Base-by-base conservation (phyloP, 2,888 invertebrate genomes). In the Ectemnius continuus region DNA sequence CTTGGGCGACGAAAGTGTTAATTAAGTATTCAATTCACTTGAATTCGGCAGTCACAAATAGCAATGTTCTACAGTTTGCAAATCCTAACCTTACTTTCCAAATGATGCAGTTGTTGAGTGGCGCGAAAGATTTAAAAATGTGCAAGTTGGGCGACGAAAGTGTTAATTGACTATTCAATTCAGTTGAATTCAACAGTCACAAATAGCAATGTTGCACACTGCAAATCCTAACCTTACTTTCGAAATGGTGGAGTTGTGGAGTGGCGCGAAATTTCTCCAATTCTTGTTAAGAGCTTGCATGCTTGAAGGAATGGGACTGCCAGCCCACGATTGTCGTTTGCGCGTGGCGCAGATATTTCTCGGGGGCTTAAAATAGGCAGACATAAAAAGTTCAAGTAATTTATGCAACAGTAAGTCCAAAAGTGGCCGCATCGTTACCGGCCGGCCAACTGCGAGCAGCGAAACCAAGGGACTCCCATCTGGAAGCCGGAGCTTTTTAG, bases 341-440 rank as follows among this genome's bases (percentile, higher is more conserved):
- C 11, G 16, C 46, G 46, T 20, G 20, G 46, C 47, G 61, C 45
- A 61, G 45, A 36, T 46, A 46, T 61, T 61, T 18, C 18, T 20
- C 61, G 52, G 16, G 36, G 8, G 61, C 46, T 61, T 46, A 45
- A 61, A 61, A 18, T 61, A 16, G 61, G 14, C 52, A 52, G 47
- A 46, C 46, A 45, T 16, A 61, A 61, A 61, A 36, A 46, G 46
- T 47, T 45, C 45, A 61, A 18, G 61, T n/a, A 47, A 61, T 46
- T 61, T 61, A 36, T 46, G 61, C 61, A 18, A 28, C 13, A 36
- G 46, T 4, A 26, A 58, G 5, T 66, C 64, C 8, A 16, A 14
- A 20, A 63, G 1, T 64, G 62, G 16, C 56, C 26, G 5, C 47
- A 45, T 0, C 26, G 23, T 4, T 52, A 64, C 45, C 26, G 28